Evolutionary conservation across 2,888 invertebrate species (phyloP), one percentile per base, ranked within the genome.

Genomic region (Drosophila yooni): DNA sequence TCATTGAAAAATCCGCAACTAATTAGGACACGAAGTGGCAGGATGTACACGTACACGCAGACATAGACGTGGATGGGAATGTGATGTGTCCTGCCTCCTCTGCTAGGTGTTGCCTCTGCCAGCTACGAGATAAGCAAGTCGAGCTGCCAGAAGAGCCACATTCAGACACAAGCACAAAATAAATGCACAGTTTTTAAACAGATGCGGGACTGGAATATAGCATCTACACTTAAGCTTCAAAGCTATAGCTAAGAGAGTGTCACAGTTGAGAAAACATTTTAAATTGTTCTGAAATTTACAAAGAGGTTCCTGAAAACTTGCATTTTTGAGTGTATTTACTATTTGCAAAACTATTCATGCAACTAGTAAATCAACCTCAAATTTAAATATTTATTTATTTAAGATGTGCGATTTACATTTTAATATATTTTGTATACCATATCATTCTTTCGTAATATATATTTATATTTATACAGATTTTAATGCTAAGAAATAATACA

Each of bases 1-100:
- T 82, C 82, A 85, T 73, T 84, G 79, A 87, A 88, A 88, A 85
- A 82, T 82, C 82, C 88, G 75, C 88, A 86, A 86, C 88, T 88
- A 87, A 87, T 87, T 87, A 88, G 86, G 81, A 62, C 79, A 79
- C 72, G 61, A 69, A 53, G 61, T 38, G 46, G 54, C 74, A 70
- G 70, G 56, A 67, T 60, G 64, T 52, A 51, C 70, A 79, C 63
- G 70, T 48, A 61, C 36, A 56, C 38, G 13, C 38, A 8, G 13
- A n/a, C 38, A 38, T 7, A 54, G 25, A 53, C 59, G 40, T 64
- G 31, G 62, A 62, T 48, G 58, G 40, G 38, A 38, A 60, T 57
- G 54, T 8, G 8, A 8, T 38, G 40, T 40, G n/a, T 74, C 61
- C 69, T 18, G n/a, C 4, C 54, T 65, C 33, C 59, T 33, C 25